A percentile compares a stretch with the other conserved stretches of the same genome.
Conservation (phyloP, 2,797 vertebrate genomes). For the Platyrinchus mystaceus region DNA sequence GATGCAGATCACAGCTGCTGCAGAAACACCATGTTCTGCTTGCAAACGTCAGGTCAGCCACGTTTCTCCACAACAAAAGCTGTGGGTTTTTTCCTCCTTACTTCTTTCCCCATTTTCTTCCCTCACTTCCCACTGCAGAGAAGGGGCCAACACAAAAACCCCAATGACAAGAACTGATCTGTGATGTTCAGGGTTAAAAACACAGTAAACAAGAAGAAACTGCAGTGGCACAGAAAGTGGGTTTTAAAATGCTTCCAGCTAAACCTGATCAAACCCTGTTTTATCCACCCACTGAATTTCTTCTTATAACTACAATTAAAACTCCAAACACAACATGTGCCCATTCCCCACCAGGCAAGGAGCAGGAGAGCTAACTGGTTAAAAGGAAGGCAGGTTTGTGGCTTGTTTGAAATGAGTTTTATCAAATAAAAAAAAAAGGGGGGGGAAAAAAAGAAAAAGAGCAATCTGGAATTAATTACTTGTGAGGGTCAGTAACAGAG, state of each 20-base stretch:
- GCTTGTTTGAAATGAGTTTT: neutral
- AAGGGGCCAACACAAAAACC: neutral
- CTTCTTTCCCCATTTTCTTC: neutral
- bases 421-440: neutral
- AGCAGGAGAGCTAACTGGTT: neutral
- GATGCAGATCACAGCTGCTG: neutral
- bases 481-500: neutral
- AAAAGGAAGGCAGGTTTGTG: neutral
- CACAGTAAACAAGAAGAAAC: neutral
- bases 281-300: neutral
- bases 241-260: neutral
- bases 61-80: neutral
- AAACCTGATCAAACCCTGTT: neutral
- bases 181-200: neutral
- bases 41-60: neutral
- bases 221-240: fast-evolving
- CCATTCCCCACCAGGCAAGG: neutral
- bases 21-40: neutral
- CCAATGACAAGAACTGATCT: neutral
- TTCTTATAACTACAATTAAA: neutral
- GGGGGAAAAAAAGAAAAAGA: neutral
- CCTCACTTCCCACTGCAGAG: neutral
- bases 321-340: neutral
- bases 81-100: neutral
- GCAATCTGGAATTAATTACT: slow-evolving; percentile 34